These are phyloP conservation scores for Pteria penguin DNA, from an alignment of 2,888 invertebrate genomes.

Conservation along the genomic window DNA sequence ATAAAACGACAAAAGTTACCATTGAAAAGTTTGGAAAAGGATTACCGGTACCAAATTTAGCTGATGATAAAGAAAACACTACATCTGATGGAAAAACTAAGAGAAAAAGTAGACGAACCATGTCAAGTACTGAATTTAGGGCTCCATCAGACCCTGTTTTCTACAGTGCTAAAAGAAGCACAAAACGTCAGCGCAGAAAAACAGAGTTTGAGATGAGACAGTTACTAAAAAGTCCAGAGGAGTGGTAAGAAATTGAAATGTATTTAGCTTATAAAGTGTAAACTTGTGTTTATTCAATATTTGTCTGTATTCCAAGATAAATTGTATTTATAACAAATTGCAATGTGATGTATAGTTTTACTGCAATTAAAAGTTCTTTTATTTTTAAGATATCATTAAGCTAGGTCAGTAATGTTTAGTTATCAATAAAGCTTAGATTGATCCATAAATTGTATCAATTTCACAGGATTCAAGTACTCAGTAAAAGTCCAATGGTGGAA, in stretches of 20 bases:
- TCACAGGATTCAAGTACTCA: slow-evolving; percentile 71
- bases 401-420: no score
- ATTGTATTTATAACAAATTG: no score
- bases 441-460: not conserved
- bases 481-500: slow-evolving; percentile 76
- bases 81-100: slow-evolving; percentile 12
- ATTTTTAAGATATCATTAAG: no score
- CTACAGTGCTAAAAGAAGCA: slow-evolving; percentile 18
- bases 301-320: not conserved
- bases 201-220: slow-evolving; percentile 36
- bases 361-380: no score
- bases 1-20: not conserved
- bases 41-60: no score
- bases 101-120: slow-evolving; percentile 39
- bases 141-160: not conserved
- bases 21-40: not conserved
- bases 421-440: not conserved
- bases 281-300: not conserved
- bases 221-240: slow-evolving; percentile 41
- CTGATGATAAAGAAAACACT: not conserved
- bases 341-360: no score
- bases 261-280: not conserved
- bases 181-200: slow-evolving; percentile 53
- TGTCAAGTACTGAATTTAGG: not conserved
- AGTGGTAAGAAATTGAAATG: slow-evolving; percentile 38